These are phyloP conservation scores for Myiozetetes cayanensis DNA, from an alignment of 2,113 vertebrate genomes.

Conservation along the genomic window DNA sequence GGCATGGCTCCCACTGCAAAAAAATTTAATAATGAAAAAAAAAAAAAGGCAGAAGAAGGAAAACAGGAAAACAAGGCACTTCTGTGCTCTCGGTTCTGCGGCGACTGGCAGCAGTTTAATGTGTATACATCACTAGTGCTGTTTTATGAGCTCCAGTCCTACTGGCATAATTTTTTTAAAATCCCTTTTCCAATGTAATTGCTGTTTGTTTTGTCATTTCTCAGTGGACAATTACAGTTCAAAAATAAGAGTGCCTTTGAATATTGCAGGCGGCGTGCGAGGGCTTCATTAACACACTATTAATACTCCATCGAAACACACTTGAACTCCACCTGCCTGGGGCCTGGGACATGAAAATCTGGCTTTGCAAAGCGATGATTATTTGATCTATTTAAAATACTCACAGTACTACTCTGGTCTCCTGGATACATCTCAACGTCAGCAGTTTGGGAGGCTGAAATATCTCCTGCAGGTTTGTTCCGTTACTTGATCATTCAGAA, in stretches of 20 bases:
- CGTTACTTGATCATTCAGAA: background rate
- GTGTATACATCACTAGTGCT: background rate
- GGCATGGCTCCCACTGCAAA: background rate
- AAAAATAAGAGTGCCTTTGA: slow-evolving; percentile 39
- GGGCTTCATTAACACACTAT: background rate
- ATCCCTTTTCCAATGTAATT: slow-evolving; percentile 50
- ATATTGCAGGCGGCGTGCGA: background rate
- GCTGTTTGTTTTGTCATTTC: slow-evolving; percentile 67
- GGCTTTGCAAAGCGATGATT: background rate
- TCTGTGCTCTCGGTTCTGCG: background rate
- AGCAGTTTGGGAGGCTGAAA: slow-evolving; percentile 30
- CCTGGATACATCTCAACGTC: slow-evolving; percentile 31
- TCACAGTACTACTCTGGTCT: background rate
- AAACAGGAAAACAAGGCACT: background rate
- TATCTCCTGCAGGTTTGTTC: background rate
- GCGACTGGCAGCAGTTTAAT: background rate
- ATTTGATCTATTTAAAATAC: slow-evolving; percentile 48
- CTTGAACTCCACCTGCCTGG: slow-evolving; percentile 28
- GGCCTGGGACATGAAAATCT: background rate
- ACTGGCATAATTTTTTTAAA: background rate
- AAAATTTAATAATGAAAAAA: background rate
- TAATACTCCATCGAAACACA: background rate
- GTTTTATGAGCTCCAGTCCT: slow-evolving; percentile 18
- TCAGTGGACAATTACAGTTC: slow-evolving; percentile 61
- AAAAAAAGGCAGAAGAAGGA: background rate